Percentiles rank a stretch among this genome's conserved stretches.
phyloP scores from a whole-genome alignment of 2,113 vertebrate genomes.

The Sarotherodon lohbergeri region DNA sequence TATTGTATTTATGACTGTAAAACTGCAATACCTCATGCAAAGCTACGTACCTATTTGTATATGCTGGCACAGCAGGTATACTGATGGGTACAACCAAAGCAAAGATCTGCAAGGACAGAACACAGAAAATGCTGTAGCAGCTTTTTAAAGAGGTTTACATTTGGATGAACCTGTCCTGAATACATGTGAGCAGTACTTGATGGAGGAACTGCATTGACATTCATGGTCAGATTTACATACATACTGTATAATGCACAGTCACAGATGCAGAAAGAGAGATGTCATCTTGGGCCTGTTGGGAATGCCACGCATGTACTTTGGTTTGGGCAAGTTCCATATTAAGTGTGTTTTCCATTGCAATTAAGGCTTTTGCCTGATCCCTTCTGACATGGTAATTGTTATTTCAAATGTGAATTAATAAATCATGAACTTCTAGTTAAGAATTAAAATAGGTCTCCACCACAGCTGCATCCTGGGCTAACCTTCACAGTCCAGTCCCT shows the following conservation, averaged over 20 bases:
- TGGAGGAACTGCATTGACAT: slow-evolving; percentile 20
- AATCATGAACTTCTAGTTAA: slow-evolving; percentile 87
- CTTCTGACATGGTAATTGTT: slow-evolving; percentile 88
- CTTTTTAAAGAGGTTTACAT: background rate
- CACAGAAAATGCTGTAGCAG: background rate
- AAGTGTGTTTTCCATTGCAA: slow-evolving; percentile 83
- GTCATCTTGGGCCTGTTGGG: slow-evolving; percentile 19
- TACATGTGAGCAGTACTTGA: slow-evolving; percentile 4
- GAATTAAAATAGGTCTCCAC: slow-evolving; percentile 85
- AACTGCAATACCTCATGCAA: background rate
- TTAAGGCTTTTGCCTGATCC: slow-evolving; percentile 85
- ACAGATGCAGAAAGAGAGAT: slow-evolving; percentile 10
- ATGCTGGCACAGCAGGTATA: background rate
- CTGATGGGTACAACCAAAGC: background rate
- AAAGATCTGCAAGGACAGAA: background rate
- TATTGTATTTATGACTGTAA: background rate
- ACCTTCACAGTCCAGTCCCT: slow-evolving; percentile 64
- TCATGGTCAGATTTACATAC: slow-evolving; percentile 23
- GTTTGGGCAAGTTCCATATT: slow-evolving; percentile 71
- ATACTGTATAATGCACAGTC: slow-evolving; percentile 20
- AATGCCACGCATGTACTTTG: slow-evolving; percentile 35
- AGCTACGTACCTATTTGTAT: background rate
- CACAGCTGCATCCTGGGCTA: slow-evolving; percentile 53
- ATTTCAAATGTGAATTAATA: slow-evolving; percentile 94
- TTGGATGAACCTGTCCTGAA: background rate